Base-by-base conservation (phyloP, 2,888 invertebrate genomes). In the Eupelmus urozonus region DNA sequence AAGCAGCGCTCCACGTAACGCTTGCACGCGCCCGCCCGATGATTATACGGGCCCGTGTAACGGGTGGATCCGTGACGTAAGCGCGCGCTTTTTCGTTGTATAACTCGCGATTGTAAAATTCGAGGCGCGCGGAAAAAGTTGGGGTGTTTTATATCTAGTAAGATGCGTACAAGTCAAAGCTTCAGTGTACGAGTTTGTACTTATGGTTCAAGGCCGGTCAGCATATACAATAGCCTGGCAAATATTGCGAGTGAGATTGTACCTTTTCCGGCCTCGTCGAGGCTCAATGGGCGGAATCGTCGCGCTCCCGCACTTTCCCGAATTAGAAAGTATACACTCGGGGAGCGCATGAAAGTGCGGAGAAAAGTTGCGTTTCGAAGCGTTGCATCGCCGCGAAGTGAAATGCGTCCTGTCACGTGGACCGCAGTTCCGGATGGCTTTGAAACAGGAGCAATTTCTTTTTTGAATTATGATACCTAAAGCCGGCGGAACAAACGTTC, bases 121-220 rank as follows among this genome's bases (percentile, higher is more conserved):
- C 9, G 9, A 34, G 34, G 5, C 34, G 5, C 34, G 3, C 34
- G n/a, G n/a, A n/a, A n/a, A n/a, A n/a, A n/a, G n/a, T n/a, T n/a
- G n/a, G n/a, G n/a, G n/a, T n/a, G n/a, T n/a, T 34, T 34, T 34
- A 34, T 34, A 34, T 34, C 34, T 34, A 5, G 3, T 34, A 34
- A 34, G 34, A n/a, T n/a, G n/a, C 9, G 9, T 34, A 34, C 16
- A 20, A 20, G 18, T 18, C 2, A 20, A 20, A 53, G 11, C 4
- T 16, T 5, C 53, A 20, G 20, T 20, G 45, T 16, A 45, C 45
- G 13, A 34, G 34, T 9, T 7, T 16, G 16, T 45, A 42, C 1
- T 67, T 67, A 51, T 49, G 59, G 77, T 77, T 72, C 77, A 77
- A 77, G 77, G 77, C 71, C 72, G 77, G 66, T 72, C 77, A 72